Conservation (phyloP, 2,113 vertebrate species). For the Hypomesus transpacificus region DNA sequence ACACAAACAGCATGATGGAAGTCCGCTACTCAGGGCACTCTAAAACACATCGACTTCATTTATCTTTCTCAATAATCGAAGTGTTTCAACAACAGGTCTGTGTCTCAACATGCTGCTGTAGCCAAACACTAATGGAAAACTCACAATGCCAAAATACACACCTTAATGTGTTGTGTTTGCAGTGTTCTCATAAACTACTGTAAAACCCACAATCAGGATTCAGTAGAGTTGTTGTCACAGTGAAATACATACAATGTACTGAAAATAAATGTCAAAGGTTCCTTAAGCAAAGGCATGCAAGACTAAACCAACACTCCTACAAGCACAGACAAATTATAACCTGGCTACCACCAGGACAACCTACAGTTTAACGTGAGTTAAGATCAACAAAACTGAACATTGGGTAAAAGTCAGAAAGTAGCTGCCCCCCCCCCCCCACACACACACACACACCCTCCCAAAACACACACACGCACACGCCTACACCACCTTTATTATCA, state of each 20-base stretch:
- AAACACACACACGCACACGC: neutral
- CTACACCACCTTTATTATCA: constrained; percentile 2
- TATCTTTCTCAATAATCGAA: neutral
- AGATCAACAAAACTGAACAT: constrained; percentile 4
- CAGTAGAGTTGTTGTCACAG: no score
- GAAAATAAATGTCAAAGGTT: no score
- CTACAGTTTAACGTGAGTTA: constrained; percentile 1
- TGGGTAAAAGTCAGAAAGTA: constrained; percentile 23
- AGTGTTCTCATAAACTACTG: no score
- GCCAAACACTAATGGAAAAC: constrained; percentile 10
- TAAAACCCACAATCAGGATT: no score
- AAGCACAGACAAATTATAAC: no score
- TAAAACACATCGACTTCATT: neutral
- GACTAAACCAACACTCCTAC: no score
- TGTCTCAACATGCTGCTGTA: constrained; percentile 9
- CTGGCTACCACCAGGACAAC: no score
- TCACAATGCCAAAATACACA: neutral
- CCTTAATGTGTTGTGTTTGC: no score
- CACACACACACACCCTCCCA: neutral
- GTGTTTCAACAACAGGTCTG: constrained; percentile 36
- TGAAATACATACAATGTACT: no score
- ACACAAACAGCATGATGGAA: constrained; percentile 20
- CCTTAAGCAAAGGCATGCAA: no score
- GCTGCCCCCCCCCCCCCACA: neutral
- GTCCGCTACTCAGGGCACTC: neutral